Base-by-base conservation (phyloP, 2,113 vertebrate genomes). In the Oryzias woworae region DNA sequence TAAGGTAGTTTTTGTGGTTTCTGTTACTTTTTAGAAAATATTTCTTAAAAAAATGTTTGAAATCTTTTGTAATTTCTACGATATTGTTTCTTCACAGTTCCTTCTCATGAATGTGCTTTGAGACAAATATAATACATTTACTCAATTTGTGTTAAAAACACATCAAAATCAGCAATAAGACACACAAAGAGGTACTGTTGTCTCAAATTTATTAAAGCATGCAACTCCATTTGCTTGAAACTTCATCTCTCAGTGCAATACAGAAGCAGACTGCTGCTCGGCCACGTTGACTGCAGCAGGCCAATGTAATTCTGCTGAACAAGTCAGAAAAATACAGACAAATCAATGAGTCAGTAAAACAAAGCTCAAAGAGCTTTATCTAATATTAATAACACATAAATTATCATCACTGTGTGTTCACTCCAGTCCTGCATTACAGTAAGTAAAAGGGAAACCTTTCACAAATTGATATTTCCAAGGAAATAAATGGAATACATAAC, bases 401-500 rank as follows among this genome's bases (percentile, higher is more conserved):
- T 80, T 63, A 53, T 67, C 50, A 61, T 61, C 66, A 68, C 48
- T 71, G 81, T 54, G 78, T 54, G 79, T 82, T 71, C 26, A 83
- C 89, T 83, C 80, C 71, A 88, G 76, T 82, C 88, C 86, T 92
- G 89, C 86, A 80, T 90, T 87, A 85, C 89, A 83, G 84, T 91
- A 59, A 93, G 95, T 94, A 90, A 95, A 94, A 89, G 86, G 92
- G 92, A 93, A 94, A 94, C 92, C 90, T 91, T 92, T 92, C 87
- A 94, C 92, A 90, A 92, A 86, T 89, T 89, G 92, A 91, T 93
- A 93, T 93, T 94, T 94, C 92, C 88, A 92, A 91, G 93, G 94
- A 94, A 94, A 95, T 90, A 95, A 95, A 93, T 91, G 92, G 92
- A 94, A 96, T 95, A 97, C 92, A 91, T 95, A 87, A 89, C 85